Base-by-base conservation (phyloP, 2,888 invertebrate genomes). In the Hypselothyrea guttata region DNA sequence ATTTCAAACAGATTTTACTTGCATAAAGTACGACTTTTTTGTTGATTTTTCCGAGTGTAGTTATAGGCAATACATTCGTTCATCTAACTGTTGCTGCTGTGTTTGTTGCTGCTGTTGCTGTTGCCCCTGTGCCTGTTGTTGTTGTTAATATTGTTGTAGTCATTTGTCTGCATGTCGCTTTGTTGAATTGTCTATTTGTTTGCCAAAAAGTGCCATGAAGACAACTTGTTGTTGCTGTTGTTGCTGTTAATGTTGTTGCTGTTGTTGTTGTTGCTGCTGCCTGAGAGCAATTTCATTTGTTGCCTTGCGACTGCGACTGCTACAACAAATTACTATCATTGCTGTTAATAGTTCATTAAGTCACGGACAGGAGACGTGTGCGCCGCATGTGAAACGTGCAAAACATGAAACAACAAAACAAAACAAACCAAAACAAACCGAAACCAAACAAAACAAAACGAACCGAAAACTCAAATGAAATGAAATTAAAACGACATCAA, bases 341-440 rank as follows among this genome's bases (percentile, higher is more conserved):
- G 81, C 81, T 82, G 84, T 81, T 81, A 81, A 81, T 81, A 84
- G 81, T 82, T 82, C 81, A 82, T 82, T 82, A 82, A 82, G 81
- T 84, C 81, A 82, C 84, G 81, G 81, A 82, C 74, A 66, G 68
- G 40, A 61, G 58, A 75, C 76, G 73, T 72, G 79, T 22, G 22
- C 22, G 22, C 47, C 69, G 57, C 71, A 69, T 64, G 68, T 64
- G 69, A 60, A 64, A 70, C 79, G 75, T 75, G 75, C n/a, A n/a
- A 64, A 75, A 71, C 78, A 55, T 71, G 68, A 78, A 73, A 67
- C 70, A 64, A n/a, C 65, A 68, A 74, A 77, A 63, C 61, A 57
- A 56, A 77, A 22, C 22, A 5, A 22, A 4, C 2, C 22, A 72
- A 71, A 55, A 55, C 71, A 69, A 60, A 52, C 22, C 41, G 33